These are phyloP conservation scores for Eriocheir sinensis DNA, from an alignment of 1,140 invertebrate genomes.

Conservation along the genomic window DNA sequence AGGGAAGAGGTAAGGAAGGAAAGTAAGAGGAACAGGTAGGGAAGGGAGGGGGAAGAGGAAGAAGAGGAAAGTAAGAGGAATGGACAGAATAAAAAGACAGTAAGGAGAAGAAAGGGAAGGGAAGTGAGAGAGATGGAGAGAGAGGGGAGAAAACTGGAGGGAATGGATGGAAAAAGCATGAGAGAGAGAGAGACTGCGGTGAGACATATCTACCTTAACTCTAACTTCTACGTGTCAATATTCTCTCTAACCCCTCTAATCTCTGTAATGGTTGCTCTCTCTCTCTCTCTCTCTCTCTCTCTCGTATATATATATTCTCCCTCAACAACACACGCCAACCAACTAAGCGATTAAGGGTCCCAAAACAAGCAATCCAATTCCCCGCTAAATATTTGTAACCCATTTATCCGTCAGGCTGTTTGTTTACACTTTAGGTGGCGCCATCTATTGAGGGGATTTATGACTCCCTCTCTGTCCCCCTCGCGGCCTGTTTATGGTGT, in stretches of 20 bases:
- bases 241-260: neutral
- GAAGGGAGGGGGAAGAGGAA: neutral
- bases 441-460: no score
- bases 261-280: neutral
- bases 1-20: neutral
- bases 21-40: neutral
- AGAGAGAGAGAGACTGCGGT: neutral
- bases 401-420: no score
- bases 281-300: slow-evolving; percentile 50
- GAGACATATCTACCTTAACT: slow-evolving; percentile 32
- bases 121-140: neutral
- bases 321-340: neutral
- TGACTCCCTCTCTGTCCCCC: no score
- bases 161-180: neutral
- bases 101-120: neutral
- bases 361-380: no score
- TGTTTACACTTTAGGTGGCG: no score
- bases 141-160: neutral
- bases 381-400: no score
- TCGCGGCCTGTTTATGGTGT: no score
- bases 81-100: neutral
- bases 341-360: no score
- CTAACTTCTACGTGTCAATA: neutral
- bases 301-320: slow-evolving; percentile 33
- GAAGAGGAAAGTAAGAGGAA: neutral